A percentile compares a stretch with the other conserved stretches of the same genome.
phyloP scores from a whole-genome alignment of 2,888 invertebrate genomes.

The Lithodes maja region DNA sequence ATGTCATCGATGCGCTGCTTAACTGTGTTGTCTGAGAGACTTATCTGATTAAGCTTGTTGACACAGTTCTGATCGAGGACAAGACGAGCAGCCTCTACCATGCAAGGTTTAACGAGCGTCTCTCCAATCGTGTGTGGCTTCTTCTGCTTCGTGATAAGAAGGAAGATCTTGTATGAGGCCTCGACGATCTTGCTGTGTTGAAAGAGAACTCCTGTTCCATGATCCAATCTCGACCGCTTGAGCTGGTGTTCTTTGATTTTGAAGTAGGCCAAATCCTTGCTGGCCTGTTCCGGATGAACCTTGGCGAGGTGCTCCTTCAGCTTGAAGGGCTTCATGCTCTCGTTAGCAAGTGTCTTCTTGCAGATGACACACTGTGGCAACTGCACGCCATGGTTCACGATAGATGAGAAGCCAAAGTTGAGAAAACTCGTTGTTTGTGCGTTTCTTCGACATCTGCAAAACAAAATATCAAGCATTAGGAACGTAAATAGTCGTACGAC shows the following conservation, averaged over 20 bases:
- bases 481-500: too few species aligned
- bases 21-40: conserved; percentile 13
- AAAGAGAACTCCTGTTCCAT: neutral
- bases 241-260: conserved; percentile 11
- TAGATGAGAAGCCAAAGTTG: too few species aligned
- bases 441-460: too few species aligned
- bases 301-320: conserved; percentile 37
- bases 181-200: conserved; percentile 4
- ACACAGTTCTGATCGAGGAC: conserved; percentile 28
- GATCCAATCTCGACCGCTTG: conserved; percentile 14
- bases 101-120: neutral
- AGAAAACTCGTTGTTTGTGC: too few species aligned
- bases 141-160: neutral
- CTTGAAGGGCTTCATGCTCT: neutral
- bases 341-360: too few species aligned
- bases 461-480: too few species aligned
- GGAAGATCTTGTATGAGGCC: conserved; percentile 29
- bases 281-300: conserved; percentile 32
- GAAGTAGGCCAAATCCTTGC: conserved; percentile 26
- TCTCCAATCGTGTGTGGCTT: neutral
- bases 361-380: conserved; percentile 6
- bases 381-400: neutral
- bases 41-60: conserved; percentile 26
- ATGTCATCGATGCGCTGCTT: conserved; percentile 37
- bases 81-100: too few species aligned